These are phyloP conservation scores for Pristionchus entomophagus DNA, from an alignment of 2,888 invertebrate genomes.

Conservation along the genomic window DNA sequence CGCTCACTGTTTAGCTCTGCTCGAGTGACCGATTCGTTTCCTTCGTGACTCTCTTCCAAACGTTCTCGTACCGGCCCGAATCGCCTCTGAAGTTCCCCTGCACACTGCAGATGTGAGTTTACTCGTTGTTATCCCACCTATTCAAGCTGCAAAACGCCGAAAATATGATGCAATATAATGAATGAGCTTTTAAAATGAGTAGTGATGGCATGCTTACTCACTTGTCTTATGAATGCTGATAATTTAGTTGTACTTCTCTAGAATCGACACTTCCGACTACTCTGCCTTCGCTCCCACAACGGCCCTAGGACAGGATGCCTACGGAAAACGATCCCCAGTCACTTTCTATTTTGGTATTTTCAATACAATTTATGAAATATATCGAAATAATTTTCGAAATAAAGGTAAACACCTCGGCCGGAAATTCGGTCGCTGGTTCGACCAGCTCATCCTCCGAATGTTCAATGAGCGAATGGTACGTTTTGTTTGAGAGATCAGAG, in stretches of 20 bases:
- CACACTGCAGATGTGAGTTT: no score
- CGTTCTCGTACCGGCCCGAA: not conserved
- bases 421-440: not conserved
- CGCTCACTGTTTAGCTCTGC: not conserved
- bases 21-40: not conserved
- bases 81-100: not conserved
- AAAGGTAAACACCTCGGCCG: not conserved
- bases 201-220: no score
- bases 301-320: not conserved
- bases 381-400: no score
- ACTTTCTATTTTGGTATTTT: not conserved
- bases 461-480: not conserved
- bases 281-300: not conserved
- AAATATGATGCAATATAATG: no score
- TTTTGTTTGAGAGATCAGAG: not conserved
- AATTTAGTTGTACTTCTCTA: not conserved
- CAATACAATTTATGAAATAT: not conserved
- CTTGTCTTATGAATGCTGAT: no score
- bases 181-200: no score
- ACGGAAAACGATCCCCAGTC: not conserved
- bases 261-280: not conserved
- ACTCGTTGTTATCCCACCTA: no score
- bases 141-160: no score
- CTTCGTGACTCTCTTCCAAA: not conserved
- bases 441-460: not conserved